Evolutionary conservation across 2,113 vertebrate species (phyloP).

Genomic region (Fukomys damarensis): DNA sequence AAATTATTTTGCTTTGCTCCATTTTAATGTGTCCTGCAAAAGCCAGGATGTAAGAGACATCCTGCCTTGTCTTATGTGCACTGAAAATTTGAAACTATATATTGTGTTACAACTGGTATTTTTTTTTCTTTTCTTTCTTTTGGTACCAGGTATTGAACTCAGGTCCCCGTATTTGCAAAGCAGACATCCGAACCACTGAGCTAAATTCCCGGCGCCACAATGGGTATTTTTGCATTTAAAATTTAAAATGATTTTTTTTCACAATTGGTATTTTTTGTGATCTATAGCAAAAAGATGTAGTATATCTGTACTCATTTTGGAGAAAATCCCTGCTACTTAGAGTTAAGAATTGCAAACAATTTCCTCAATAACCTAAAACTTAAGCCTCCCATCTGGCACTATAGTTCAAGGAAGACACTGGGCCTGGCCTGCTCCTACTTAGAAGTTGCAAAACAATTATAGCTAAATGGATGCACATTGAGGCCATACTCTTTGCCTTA

Average conservation of each 20-base stretch:
- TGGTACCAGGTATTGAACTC: no score
- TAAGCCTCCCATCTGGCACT: not conserved
- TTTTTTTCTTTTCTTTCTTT: slow-evolving; percentile 39
- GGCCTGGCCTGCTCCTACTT: not conserved
- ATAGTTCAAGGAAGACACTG: not conserved
- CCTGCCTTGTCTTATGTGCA: not conserved
- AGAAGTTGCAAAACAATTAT: not conserved
- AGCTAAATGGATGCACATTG: no score
- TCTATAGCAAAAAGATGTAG: not conserved
- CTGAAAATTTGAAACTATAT: not conserved
- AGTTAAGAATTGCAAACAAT: not conserved
- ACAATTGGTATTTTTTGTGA: not conserved
- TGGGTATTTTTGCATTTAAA: not conserved
- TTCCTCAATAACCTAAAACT: not conserved
- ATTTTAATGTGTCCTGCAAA: not conserved
- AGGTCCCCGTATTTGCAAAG: no score
- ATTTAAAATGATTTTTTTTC: not conserved
- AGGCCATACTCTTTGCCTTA: no score
- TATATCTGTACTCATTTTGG: not conserved
- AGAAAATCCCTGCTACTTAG: not conserved
- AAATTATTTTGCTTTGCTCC: not conserved
- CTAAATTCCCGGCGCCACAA: no score
- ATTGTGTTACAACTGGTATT: not conserved
- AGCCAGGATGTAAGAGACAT: not conserved
- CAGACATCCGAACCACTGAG: no score